Conservation (phyloP, 2,888 invertebrate species). For the Tethea ocularis region DNA sequence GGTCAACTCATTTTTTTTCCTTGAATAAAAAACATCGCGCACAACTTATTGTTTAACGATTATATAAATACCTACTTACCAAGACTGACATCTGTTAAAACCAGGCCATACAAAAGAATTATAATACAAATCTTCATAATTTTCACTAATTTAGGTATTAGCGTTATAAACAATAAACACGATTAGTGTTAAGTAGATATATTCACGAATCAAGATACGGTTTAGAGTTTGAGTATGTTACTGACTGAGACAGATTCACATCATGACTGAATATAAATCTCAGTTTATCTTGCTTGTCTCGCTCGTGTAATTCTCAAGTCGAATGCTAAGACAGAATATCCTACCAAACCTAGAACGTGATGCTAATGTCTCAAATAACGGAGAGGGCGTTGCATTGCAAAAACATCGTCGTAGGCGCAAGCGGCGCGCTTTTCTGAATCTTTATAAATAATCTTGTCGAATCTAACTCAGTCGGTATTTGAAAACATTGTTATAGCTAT, state of each 20-base stretch:
- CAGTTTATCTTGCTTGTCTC: neutral
- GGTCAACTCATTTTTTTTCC: constrained; percentile 3
- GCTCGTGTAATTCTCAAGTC: neutral
- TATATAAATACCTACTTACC: constrained; percentile 5
- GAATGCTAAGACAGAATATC: neutral
- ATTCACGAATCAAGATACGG: neutral
- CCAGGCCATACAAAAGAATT: neutral
- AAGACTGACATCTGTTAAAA: neutral
- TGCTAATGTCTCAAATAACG: neutral
- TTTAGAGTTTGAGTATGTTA: too few relatives aligned
- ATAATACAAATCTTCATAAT: neutral
- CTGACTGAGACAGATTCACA: neutral
- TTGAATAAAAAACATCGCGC: neutral
- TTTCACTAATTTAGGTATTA: neutral
- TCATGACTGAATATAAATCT: neutral
- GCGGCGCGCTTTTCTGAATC: too few relatives aligned
- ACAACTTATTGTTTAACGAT: neutral
- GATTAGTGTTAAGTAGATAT: neutral
- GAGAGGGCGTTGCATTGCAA: neutral
- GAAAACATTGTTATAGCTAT: too few relatives aligned
- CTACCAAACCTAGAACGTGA: neutral
- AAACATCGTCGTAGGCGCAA: neutral
- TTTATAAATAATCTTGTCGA: too few relatives aligned
- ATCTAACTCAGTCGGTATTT: too few relatives aligned
- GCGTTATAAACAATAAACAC: neutral